These are phyloP conservation scores for Hippopotamyrus pictus DNA, from an alignment of 2,797 vertebrate species.

Conservation along the genomic window DNA sequence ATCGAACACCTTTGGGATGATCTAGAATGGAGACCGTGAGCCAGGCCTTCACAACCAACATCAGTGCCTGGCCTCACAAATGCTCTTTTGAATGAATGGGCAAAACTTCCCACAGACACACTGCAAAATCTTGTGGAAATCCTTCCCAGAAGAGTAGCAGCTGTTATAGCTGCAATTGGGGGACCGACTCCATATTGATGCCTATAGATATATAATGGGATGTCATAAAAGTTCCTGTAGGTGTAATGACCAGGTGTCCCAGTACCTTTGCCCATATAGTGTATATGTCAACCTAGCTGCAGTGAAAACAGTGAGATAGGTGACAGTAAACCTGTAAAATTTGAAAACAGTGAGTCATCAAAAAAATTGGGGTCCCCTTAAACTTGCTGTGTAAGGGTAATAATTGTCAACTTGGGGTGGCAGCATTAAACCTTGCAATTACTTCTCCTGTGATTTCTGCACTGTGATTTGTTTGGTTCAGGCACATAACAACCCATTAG, in stretches of 20 bases:
- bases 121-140: background rate
- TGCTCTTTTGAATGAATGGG: background rate
- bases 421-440: background rate
- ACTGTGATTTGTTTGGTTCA: background rate
- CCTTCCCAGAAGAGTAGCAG: background rate
- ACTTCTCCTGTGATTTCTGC: background rate
- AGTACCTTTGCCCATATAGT: background rate
- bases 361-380: background rate
- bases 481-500: background rate
- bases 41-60: background rate
- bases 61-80: background rate
- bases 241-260: background rate
- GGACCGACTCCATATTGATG: background rate
- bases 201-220: background rate
- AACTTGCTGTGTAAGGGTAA: background rate
- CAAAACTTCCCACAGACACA: background rate
- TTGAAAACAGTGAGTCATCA: background rate
- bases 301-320: background rate
- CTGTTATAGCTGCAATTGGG: background rate
- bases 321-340: background rate
- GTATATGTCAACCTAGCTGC: background rate
- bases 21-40: background rate
- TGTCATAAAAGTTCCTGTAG: background rate
- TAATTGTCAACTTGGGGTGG: background rate
- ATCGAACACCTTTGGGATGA: background rate